Base-by-base conservation (phyloP, 2,797 vertebrate species). In the Adrianichthys oophorus region DNA sequence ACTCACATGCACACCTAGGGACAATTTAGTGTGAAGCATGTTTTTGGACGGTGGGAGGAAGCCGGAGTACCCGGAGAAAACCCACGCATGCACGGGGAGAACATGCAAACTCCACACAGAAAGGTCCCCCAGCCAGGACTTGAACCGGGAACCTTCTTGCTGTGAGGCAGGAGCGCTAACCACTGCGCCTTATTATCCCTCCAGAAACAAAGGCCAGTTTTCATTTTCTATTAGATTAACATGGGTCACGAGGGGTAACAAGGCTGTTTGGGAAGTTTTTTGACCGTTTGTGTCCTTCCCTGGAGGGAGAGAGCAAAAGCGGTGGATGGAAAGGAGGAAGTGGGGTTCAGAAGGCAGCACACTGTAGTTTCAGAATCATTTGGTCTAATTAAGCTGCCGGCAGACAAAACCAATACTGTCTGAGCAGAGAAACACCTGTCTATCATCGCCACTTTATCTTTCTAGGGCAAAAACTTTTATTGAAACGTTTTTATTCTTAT, bases 371-470 rank as follows among this genome's bases (percentile, higher is more conserved):
- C 68, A 79, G 82, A 76, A 72, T 62, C 43, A 66, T 81, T 56
- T 83, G 77, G 62, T 64, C 79, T 87, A 84, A 83, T 79, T 85
- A 63, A 76, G 70, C 76, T 58, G 48, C 76, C 44, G 77, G 72
- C 63, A 62, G 16, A 75, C 54, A 57, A 62, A 37, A 63, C 64
- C 40, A 52, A 41, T 52, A 70, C 21, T 4, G 19, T 19, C 29
- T 17, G 4, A 50, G 37, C 44, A 23, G 23, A 17, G 23, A 46
- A 37, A 67, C 41, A 16, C 21, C 45, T 21, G 10, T 37, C 32
- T 37, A 12, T 37, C 32, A 44, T 56, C 37, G 44, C 48, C 0
- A 4, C 18, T 41, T 43, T 44, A 58, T 19, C 4, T 21, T 41
- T 52, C 15, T 32, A 2, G 29, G 44, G 51, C 32, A 53, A 48